Conservation (phyloP, 2,797 vertebrate genomes). For the Ctenosaura bakeri region DNA sequence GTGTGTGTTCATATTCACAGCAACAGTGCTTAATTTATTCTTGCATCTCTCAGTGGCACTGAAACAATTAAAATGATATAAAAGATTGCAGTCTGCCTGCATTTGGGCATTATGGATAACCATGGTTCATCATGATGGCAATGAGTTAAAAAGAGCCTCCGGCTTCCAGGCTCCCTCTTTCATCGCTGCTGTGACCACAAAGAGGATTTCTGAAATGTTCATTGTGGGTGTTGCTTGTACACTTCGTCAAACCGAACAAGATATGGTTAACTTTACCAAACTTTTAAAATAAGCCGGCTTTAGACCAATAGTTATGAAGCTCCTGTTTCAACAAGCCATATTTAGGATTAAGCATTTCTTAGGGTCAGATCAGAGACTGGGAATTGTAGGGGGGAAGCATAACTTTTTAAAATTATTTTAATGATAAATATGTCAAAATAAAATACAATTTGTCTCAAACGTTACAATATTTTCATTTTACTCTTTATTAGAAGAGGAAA, state of each 20-base stretch:
- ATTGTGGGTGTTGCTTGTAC: background rate
- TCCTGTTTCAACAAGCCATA: background rate
- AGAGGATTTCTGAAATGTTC: background rate
- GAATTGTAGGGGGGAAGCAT: too few relatives aligned
- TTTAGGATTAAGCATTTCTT: background rate
- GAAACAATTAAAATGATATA: constrained; percentile 77
- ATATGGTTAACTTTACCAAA: background rate
- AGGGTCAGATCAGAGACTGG: too few relatives aligned
- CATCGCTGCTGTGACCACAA: background rate
- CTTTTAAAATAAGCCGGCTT: background rate
- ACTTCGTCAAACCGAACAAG: background rate
- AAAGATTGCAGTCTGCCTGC: constrained; percentile 67
- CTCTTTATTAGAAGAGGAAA: too few relatives aligned
- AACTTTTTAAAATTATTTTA: too few relatives aligned
- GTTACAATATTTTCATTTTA: too few relatives aligned
- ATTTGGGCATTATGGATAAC: background rate
- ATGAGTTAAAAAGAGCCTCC: background rate
- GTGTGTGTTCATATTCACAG: constrained; percentile 72
- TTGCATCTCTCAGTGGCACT: constrained; percentile 68
- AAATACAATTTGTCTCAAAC: too few relatives aligned
- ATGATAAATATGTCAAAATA: too few relatives aligned
- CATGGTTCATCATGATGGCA: background rate
- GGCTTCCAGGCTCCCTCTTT: background rate
- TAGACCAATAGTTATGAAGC: background rate
- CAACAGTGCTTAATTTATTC: constrained; percentile 64